Base-by-base conservation (phyloP, 2,797 vertebrate genomes). In the Apodemus agrarius region DNA sequence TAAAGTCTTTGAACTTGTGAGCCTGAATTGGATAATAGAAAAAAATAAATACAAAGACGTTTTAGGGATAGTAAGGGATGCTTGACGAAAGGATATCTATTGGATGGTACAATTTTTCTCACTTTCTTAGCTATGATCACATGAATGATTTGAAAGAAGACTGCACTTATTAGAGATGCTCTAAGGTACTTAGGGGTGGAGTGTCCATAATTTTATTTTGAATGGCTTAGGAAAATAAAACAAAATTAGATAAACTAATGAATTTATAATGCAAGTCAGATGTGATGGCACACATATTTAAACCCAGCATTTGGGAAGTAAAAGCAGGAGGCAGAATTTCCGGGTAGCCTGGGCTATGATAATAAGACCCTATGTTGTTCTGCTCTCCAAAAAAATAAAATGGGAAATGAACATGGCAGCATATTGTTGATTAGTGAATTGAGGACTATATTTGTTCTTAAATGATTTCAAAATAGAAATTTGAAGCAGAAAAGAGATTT, bases 181-280 rank as follows among this genome's bases (percentile, higher is more conserved):
- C 17, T 95, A 61, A 94, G 76, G 78, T 92, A 65, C 26, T 83
- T 92, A 69, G 16, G 14, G 22, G 7, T 89, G 34, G 84, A 82
- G 11, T 88, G 43, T 43, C 52, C 79, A 59, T 16, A 82, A 3
- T 94, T 97, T 93, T 40, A 3, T 90, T 94, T 96, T 46, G 95
- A 14, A 74, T 76, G 37, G 29, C 49, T 93, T 96, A 92, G 40
- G 13, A 57, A 43, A 54, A 63, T 31, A 72, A 88, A 87, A 46
- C 3, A 59, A 86, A 87, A 29, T 43, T 29, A 46, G 6, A 10
- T n/a, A 67, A 67, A 79, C 13, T 61, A 59, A 59, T 88, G n/a
- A 57, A 74, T 72, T 72, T 74, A 57, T 74, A 74, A 34, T 89
- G 34, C 10, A 43, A 75, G 3, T 37, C 54, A 76, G 37, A 61